Conservation (phyloP, 2,113 vertebrate species). For the Elgaria multicarinata region DNA sequence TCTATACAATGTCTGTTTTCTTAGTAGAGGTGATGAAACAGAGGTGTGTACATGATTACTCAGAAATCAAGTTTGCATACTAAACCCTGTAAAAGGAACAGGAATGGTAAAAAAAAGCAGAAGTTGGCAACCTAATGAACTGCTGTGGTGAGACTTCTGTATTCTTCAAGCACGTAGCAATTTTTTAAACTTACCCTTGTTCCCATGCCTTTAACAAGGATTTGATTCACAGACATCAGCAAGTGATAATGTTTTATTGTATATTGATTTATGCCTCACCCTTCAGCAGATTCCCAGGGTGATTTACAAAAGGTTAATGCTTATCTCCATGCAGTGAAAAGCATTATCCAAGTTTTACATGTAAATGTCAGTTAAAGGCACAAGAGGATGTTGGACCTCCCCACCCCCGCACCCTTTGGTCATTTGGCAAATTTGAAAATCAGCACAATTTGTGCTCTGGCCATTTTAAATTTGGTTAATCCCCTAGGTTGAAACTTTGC, state of each 20-base stretch:
- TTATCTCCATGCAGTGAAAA: neutral
- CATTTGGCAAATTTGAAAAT: neutral
- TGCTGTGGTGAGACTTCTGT: neutral
- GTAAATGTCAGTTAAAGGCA: neutral
- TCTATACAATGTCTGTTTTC: neutral
- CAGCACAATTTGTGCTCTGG: neutral
- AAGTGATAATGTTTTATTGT: neutral
- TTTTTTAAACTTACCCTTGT: neutral
- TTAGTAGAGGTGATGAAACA: neutral
- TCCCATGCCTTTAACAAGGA: neutral
- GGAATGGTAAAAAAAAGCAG: neutral
- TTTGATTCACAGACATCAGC: neutral
- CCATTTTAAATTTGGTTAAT: neutral
- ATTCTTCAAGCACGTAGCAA: neutral
- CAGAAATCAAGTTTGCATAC: neutral
- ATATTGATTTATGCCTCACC: neutral
- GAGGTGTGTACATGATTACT: neutral
- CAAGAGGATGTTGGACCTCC: neutral
- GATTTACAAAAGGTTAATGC: neutral
- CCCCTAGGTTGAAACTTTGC: neutral
- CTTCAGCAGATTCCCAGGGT: neutral
- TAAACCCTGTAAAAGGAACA: neutral
- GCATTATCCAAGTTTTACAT: neutral
- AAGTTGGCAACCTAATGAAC: neutral
- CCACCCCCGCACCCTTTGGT: neutral